Evolutionary conservation across 2,888 invertebrate species (phyloP).

Genomic region (Thysanoteuthis rhombus): DNA sequence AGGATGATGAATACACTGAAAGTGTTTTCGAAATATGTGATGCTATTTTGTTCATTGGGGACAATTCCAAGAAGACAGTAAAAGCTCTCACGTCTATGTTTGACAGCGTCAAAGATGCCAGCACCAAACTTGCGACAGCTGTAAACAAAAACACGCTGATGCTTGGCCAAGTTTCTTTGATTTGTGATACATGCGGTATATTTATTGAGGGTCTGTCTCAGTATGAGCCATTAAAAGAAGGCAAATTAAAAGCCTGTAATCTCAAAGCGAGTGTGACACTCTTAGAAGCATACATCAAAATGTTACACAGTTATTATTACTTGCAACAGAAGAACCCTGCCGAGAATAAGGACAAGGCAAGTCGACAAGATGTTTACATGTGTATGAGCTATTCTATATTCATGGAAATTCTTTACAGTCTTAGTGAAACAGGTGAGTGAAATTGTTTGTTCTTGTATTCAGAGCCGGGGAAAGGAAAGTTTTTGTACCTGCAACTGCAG

Average conservation of each 20-base stretch:
- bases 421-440: slow-evolving; percentile 16
- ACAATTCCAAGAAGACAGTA: not conserved
- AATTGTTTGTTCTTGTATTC: not conserved
- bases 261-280: not conserved
- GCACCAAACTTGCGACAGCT: not conserved
- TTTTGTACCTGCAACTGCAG: no score
- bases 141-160: not conserved
- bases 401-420: not conserved
- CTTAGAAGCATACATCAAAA: not conserved
- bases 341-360: not conserved
- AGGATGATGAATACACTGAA: not conserved
- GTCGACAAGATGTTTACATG: not conserved
- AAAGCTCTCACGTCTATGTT: not conserved
- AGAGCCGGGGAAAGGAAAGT: no score
- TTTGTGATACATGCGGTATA: not conserved
- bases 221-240: not conserved
- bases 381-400: not conserved
- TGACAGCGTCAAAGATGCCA: not conserved
- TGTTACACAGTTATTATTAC: not conserved
- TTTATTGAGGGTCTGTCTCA: slow-evolving; percentile 2
- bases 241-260: not conserved
- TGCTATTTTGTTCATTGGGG: not conserved
- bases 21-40: not conserved
- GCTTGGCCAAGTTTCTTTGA: not conserved
- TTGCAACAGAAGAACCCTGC: not conserved